phyloP scores from a whole-genome alignment of 2,797 vertebrate species.

The Champsocephalus esox region DNA sequence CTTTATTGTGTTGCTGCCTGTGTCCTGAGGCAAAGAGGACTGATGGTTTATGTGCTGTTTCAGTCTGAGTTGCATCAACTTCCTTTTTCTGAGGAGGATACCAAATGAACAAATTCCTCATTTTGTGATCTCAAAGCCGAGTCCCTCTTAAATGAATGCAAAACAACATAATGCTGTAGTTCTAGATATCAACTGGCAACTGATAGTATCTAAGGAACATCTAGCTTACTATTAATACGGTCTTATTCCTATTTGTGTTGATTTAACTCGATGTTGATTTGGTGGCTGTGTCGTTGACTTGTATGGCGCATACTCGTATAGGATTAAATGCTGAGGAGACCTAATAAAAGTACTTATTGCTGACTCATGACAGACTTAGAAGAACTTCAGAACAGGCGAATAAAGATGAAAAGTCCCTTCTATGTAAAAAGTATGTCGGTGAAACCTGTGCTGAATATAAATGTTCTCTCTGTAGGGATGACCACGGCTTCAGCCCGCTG shows the following conservation, averaged over 20 bases:
- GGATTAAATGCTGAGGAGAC: neutral
- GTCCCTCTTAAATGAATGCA: neutral
- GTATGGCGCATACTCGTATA: neutral
- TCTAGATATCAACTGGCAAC: neutral
- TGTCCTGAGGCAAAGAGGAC: constrained; percentile 30
- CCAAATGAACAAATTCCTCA: constrained; percentile 5
- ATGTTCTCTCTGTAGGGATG: constrained; percentile 84
- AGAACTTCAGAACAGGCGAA: constrained; percentile 2
- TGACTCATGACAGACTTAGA: neutral
- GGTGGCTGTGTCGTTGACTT: neutral
- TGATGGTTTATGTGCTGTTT: constrained; percentile 24
- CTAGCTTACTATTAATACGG: neutral
- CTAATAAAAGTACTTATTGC: neutral
- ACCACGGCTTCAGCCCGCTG: constrained; percentile 97
- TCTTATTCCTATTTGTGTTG: neutral
- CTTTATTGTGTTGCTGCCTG: constrained; percentile 23
- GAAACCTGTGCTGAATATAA: constrained; percentile 19
- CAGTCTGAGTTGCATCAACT: constrained; percentile 20
- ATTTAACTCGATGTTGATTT: neutral
- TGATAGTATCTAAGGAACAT: neutral
- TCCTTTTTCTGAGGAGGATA: constrained; percentile 29
- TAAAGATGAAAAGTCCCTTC: neutral
- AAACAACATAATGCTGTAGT: neutral
- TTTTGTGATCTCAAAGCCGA: neutral
- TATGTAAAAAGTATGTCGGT: constrained; percentile 1